phyloP scores from a whole-genome alignment of 1,140 invertebrate species.

The Drosophila leontia region DNA sequence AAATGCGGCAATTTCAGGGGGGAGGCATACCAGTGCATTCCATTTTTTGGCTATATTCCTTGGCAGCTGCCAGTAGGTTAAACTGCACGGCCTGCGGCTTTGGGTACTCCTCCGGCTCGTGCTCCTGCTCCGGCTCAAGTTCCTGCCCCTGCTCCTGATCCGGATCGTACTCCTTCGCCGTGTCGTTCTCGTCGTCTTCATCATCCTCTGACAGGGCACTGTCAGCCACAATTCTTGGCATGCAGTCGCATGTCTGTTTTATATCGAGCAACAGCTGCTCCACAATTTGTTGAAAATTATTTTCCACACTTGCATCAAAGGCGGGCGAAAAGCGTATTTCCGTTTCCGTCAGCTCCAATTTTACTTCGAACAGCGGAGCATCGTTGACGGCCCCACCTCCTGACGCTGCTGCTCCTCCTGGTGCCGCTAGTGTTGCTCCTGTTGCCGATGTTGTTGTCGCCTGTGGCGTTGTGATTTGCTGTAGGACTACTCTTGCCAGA shows the following conservation, averaged over 20 bases:
- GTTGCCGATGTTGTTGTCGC: slow-evolving; percentile 34
- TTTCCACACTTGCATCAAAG: slow-evolving; percentile 80
- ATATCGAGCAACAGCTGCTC: slow-evolving; percentile 84
- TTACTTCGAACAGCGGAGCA: slow-evolving; percentile 82
- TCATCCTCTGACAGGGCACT: slow-evolving; percentile 72
- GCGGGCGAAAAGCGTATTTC: slow-evolving; percentile 83
- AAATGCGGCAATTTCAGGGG: not conserved
- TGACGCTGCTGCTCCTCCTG: slow-evolving; percentile 6
- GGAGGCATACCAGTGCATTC: slow-evolving; percentile 28
- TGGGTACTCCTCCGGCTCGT: slow-evolving; percentile 11
- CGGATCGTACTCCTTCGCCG: slow-evolving; percentile 2
- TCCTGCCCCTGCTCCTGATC: slow-evolving; percentile 11
- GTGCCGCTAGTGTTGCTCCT: slow-evolving; percentile 21
- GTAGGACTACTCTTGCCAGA: slow-evolving; percentile 58
- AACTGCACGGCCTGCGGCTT: slow-evolving; percentile 42
- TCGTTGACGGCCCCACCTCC: slow-evolving; percentile 35
- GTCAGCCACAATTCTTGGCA: slow-evolving; percentile 83
- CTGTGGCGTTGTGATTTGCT: slow-evolving; percentile 67
- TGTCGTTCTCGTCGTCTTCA: slow-evolving; percentile 29
- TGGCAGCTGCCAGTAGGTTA: slow-evolving; percentile 33
- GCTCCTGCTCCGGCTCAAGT: not conserved
- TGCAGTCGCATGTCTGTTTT: slow-evolving; percentile 83
- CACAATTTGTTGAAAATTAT: slow-evolving; percentile 85
- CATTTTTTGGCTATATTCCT: slow-evolving; percentile 49
- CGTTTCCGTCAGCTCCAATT: slow-evolving; percentile 82